A percentile compares a stretch with the other conserved stretches of the same genome.
phyloP scores from a whole-genome alignment of 2,888 invertebrate genomes.

The Polymixis flavicincta region DNA sequence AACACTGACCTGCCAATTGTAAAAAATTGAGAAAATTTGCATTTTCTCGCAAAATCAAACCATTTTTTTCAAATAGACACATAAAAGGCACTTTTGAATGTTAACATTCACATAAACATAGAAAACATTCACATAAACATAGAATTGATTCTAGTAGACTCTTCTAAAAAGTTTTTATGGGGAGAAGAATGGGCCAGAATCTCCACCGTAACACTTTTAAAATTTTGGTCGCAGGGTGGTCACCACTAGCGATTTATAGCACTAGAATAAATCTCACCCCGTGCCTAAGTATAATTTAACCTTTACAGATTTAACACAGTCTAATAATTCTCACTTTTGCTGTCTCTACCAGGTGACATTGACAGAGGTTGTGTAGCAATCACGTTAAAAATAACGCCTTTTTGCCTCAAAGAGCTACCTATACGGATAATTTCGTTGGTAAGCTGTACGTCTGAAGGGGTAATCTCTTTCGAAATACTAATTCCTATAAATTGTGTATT shows the following conservation, averaged over 20 bases:
- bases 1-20: too few species aligned
- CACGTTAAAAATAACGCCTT: slow-evolving; percentile 64
- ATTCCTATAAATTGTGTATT: background rate
- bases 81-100: too few species aligned
- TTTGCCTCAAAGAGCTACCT: slow-evolving; percentile 55
- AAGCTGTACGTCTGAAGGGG: slow-evolving; percentile 26
- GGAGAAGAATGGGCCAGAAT: too few species aligned
- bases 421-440: slow-evolving; percentile 28
- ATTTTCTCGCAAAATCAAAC: too few species aligned
- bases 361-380: slow-evolving; percentile 73
- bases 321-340: slow-evolving; percentile 29
- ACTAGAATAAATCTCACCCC: background rate
- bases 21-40: too few species aligned
- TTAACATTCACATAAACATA: too few species aligned
- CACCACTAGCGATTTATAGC: background rate
- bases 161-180: too few species aligned
- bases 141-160: too few species aligned
- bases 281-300: background rate
- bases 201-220: too few species aligned
- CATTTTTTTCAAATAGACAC: too few species aligned
- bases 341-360: slow-evolving; percentile 67
- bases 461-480: slow-evolving; percentile 33
- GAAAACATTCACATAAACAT: too few species aligned
- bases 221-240: too few species aligned
- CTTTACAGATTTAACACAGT: slow-evolving; percentile 16